Percentiles rank a stretch among this genome's conserved stretches.
Conservation (phyloP, 2,797 vertebrate genomes). For the Distichodus sexfasciatus region DNA sequence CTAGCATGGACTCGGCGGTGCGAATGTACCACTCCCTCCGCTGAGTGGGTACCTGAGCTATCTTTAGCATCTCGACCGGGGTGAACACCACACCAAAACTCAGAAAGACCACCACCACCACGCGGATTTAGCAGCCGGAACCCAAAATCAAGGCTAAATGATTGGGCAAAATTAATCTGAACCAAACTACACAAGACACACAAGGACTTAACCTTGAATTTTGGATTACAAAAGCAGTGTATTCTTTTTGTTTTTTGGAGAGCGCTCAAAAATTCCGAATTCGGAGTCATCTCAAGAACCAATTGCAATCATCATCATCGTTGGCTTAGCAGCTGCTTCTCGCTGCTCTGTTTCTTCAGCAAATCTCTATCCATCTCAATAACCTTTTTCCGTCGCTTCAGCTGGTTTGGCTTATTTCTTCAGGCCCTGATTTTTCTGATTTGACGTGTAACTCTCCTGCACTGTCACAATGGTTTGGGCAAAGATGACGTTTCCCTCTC, state of each 20-base stretch:
- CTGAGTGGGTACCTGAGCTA: slow-evolving; percentile 56
- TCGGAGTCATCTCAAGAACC: not conserved
- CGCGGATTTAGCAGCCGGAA: slow-evolving; percentile 21
- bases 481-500: slow-evolving; percentile 81
- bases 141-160: not conserved
- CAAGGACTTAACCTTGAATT: slow-evolving; percentile 10
- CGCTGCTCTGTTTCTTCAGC: not conserved
- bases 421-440: slow-evolving; percentile 49
- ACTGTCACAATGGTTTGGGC: slow-evolving; percentile 75
- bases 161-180: slow-evolving; percentile 2
- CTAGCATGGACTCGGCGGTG: slow-evolving; percentile 67
- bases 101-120: slow-evolving; percentile 13
- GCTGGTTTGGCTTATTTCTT: not conserved
- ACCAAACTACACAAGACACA: slow-evolving; percentile 1
- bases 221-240: slow-evolving; percentile 2
- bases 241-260: not conserved
- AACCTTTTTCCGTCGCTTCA: not conserved
- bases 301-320: not conserved
- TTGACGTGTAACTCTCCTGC: slow-evolving; percentile 27
- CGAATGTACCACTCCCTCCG: slow-evolving; percentile 55
- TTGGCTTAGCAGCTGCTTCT: not conserved
- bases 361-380: not conserved
- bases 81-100: slow-evolving; percentile 61
- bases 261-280: not conserved
- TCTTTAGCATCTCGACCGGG: slow-evolving; percentile 57